phyloP scores from a whole-genome alignment of 2,888 invertebrate species.

The Synanthedon vespiformis region DNA sequence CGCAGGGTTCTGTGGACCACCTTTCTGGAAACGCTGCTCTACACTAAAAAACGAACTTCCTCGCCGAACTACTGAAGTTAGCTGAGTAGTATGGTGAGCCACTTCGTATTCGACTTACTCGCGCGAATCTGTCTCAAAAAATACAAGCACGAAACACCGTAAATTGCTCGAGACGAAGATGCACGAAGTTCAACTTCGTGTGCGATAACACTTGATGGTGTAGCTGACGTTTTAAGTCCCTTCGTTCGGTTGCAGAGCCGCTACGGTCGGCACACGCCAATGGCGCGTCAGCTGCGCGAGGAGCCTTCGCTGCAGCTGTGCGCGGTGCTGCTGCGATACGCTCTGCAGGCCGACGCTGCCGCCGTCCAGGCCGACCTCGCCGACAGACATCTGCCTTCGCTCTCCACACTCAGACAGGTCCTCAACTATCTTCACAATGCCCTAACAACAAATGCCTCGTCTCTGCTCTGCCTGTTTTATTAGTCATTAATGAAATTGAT shows the following conservation, averaged over 20 bases:
- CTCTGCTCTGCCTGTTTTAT: too few species aligned
- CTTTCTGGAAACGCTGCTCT: too few species aligned
- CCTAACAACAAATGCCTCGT: background rate
- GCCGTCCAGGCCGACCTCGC: constrained; percentile 86
- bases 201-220: too few species aligned
- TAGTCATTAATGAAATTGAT: background rate
- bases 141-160: too few species aligned
- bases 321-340: constrained; percentile 87
- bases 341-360: constrained; percentile 80
- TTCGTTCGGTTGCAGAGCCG: constrained; percentile 75
- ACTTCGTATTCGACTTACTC: too few species aligned
- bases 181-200: too few species aligned
- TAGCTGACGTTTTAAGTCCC: too few species aligned
- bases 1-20: too few species aligned
- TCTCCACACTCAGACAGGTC: constrained; percentile 89
- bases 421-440: background rate
- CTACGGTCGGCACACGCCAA: constrained; percentile 86
- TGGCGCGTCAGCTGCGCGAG: constrained; percentile 91
- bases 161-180: too few species aligned
- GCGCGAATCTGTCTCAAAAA: too few species aligned
- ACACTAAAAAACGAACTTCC: background rate
- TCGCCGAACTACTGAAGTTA: too few species aligned
- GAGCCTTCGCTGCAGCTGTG: constrained; percentile 96
- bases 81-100: too few species aligned
- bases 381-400: constrained; percentile 85